Conservation (phyloP, 2,797 vertebrate species). For the Mionectes olivaceus region DNA sequence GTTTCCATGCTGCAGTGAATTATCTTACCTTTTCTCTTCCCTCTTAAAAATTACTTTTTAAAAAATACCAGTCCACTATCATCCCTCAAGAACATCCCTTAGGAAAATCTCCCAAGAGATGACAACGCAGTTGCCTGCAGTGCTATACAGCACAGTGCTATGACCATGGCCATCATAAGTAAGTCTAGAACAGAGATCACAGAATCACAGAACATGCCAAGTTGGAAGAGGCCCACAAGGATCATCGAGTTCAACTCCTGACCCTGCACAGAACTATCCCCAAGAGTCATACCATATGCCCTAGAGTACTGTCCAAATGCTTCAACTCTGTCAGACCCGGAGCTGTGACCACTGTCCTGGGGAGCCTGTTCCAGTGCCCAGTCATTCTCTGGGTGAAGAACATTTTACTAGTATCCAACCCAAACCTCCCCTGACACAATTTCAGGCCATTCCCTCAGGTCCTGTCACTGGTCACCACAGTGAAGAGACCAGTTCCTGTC, state of each 20-base stretch:
- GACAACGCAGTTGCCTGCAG: neutral
- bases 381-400: neutral
- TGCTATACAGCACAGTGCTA: rapidly evolving
- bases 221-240: neutral
- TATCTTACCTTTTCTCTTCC: neutral
- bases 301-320: neutral
- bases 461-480: neutral
- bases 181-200: neutral
- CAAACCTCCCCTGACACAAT: neutral
- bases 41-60: neutral
- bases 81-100: neutral
- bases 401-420: neutral
- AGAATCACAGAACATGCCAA: no score
- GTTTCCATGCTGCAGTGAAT: neutral
- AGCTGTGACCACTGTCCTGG: neutral
- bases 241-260: neutral
- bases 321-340: neutral
- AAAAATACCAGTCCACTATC: neutral
- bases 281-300: neutral
- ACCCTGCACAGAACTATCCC: neutral
- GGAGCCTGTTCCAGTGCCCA: neutral
- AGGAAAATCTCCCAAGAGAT: neutral
- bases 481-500: neutral
- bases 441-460: neutral
- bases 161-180: neutral